These are phyloP conservation scores for Hyaena hyaena DNA, from an alignment of 2,113 vertebrate species.

Conservation along the genomic window DNA sequence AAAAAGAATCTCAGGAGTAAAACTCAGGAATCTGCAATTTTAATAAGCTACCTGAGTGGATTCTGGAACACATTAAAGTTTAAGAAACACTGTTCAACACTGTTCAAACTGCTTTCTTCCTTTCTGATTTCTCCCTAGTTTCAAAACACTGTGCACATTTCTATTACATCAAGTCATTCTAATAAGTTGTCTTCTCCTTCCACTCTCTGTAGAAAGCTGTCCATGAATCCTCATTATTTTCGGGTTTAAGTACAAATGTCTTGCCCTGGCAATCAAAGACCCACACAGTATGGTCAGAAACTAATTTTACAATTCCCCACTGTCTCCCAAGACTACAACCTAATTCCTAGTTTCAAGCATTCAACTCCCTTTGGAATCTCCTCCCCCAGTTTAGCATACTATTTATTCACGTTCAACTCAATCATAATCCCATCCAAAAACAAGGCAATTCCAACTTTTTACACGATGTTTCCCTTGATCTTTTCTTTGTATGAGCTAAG, in stretches of 20 bases:
- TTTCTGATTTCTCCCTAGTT: conserved; percentile 12
- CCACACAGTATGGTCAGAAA: background rate
- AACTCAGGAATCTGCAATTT: conserved; percentile 13
- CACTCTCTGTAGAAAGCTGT: background rate
- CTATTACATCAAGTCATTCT: background rate
- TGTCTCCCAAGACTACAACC: background rate
- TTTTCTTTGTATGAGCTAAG: background rate
- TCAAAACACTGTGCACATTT: conserved; percentile 3
- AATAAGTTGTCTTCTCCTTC: background rate
- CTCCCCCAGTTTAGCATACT: background rate
- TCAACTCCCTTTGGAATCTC: background rate
- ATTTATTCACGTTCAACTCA: background rate
- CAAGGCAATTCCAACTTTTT: background rate
- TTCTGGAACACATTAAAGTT: conserved; percentile 30
- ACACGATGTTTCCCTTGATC: background rate
- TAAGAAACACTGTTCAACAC: background rate
- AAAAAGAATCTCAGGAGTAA: conserved; percentile 10
- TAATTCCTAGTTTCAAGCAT: background rate
- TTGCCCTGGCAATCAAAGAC: background rate
- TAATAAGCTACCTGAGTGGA: background rate
- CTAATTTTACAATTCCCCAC: background rate
- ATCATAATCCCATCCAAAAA: background rate
- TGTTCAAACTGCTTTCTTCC: conserved; percentile 8
- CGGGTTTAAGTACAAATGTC: background rate
- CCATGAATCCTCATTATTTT: background rate